A percentile compares a stretch with the other conserved stretches of the same genome.
Conservation (phyloP, 2,888 invertebrate genomes). For the Encarsia formosa region DNA sequence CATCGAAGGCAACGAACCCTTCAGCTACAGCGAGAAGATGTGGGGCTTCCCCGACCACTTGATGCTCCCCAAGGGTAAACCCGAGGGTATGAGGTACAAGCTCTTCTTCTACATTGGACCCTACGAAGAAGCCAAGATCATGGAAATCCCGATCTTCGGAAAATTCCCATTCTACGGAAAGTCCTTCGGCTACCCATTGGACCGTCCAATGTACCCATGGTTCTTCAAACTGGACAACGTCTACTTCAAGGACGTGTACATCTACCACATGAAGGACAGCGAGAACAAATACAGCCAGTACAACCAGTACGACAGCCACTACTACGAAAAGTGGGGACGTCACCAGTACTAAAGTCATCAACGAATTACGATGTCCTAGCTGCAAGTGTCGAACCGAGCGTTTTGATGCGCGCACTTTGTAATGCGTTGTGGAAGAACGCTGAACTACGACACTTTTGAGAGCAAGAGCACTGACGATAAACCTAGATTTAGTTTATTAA, state of each 20-base stretch:
- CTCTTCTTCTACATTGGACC: constrained; percentile 61
- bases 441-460: constrained; percentile 1
- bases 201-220: constrained; percentile 59
- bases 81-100: constrained; percentile 62
- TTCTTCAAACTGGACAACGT: constrained; percentile 66
- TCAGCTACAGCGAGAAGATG: constrained; percentile 39
- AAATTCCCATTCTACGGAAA: constrained; percentile 53
- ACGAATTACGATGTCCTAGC: no score
- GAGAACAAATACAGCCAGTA: constrained; percentile 3
- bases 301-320: constrained; percentile 1
- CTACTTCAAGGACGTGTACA: constrained; percentile 58
- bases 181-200: constrained; percentile 62
- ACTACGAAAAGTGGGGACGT: neutral
- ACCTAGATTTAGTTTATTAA: no score
- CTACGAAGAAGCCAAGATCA: constrained; percentile 54
- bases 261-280: constrained; percentile 54
- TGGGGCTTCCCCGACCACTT: constrained; percentile 57
- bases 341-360: no score
- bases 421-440: neutral
- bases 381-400: no score
- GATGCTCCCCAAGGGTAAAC: constrained; percentile 61
- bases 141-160: constrained; percentile 54
- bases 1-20: constrained; percentile 42
- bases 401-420: no score
- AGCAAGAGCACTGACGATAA: constrained; percentile 18